Percentiles rank a stretch among this genome's conserved stretches.
Conservation (phyloP, 2,113 vertebrate genomes). For the Chloropsis cyanopogon region DNA sequence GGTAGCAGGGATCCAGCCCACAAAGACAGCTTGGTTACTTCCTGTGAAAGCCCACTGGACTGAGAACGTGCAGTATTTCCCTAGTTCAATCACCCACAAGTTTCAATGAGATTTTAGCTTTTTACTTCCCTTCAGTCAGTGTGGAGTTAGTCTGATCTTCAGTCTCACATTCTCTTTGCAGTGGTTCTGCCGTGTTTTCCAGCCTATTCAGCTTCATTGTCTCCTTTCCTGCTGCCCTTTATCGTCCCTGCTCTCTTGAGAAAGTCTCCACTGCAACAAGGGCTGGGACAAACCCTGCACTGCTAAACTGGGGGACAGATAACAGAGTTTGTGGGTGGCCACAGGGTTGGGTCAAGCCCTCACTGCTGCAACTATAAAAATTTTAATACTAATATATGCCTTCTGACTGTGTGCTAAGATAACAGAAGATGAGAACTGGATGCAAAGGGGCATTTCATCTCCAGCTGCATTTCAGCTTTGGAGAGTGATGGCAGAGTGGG, state of each 20-base stretch:
- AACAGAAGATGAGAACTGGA: neutral
- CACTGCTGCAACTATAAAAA: neutral
- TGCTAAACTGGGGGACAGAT: neutral
- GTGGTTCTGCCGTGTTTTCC: neutral
- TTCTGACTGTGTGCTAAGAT: neutral
- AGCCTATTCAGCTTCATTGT: neutral
- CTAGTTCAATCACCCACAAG: neutral
- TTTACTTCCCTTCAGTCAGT: neutral
- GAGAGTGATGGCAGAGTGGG: neutral
- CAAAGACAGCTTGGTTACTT: neutral
- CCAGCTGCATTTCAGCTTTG: neutral
- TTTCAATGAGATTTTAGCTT: neutral
- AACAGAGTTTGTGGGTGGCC: neutral
- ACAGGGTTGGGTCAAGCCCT: neutral
- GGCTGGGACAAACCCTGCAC: neutral
- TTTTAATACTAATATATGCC: neutral
- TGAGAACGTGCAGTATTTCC: neutral
- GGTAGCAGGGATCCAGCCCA: accelerated
- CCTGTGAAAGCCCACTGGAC: neutral
- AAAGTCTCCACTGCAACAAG: neutral
- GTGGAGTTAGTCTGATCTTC: neutral
- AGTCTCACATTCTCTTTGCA: neutral
- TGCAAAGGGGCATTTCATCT: neutral
- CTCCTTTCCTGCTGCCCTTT: neutral
- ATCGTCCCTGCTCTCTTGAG: neutral